phyloP scores from a whole-genome alignment of 2,113 vertebrate genomes.

The Spea bombifrons region DNA sequence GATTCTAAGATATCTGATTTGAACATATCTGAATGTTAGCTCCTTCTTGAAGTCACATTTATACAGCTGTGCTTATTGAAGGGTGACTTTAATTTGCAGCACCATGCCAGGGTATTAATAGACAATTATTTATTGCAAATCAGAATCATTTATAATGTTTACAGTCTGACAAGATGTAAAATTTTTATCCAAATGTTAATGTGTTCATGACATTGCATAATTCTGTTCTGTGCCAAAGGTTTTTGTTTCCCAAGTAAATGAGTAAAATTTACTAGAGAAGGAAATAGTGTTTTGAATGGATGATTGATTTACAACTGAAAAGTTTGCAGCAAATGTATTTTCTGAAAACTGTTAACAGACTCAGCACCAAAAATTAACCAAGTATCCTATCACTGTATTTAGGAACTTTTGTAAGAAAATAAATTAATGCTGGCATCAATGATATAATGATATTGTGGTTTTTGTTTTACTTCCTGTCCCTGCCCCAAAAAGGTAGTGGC shows the following conservation, averaged over 20 bases:
- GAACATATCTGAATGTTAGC: conserved; percentile 53
- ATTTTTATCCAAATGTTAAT: conserved; percentile 88
- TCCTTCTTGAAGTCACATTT: conserved; percentile 57
- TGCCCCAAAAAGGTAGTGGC: no score
- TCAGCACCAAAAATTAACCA: no score
- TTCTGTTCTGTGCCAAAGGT: conserved; percentile 65
- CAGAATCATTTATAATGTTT: conserved; percentile 81
- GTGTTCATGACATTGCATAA: conserved; percentile 80
- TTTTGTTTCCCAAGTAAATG: conserved; percentile 65
- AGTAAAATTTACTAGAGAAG: conserved; percentile 62
- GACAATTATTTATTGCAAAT: conserved; percentile 90
- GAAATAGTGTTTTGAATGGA: conserved; percentile 70
- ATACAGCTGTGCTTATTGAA: conserved; percentile 75
- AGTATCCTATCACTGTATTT: no score
- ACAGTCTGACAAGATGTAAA: conserved; percentile 77
- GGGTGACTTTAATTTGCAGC: conserved; percentile 81
- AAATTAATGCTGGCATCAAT: no score
- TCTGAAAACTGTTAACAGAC: not conserved
- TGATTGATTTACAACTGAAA: conserved; percentile 69
- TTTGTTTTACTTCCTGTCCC: no score
- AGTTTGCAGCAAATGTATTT: conserved; percentile 48
- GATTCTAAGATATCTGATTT: conserved; percentile 16
- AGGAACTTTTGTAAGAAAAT: no score
- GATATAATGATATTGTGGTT: no score
- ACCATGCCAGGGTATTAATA: conserved; percentile 79